A percentile compares a stretch with the other conserved stretches of the same genome.
Evolutionary conservation across 2,797 vertebrate genomes (phyloP).

Genomic region (Pangasius larnaudii): DNA sequence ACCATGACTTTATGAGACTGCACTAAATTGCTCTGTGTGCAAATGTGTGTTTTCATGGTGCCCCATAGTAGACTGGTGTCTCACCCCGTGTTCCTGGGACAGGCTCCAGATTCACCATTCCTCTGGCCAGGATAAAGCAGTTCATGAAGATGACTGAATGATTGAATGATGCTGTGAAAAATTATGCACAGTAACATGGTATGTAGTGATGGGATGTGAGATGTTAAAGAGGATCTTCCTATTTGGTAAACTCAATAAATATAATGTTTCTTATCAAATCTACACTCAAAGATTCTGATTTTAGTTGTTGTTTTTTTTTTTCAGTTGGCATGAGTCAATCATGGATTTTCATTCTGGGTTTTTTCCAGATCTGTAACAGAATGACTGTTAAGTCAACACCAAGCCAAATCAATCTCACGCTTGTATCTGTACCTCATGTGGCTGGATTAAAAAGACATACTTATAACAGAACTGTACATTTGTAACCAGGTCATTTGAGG

Average conservation of each 20-base stretch:
- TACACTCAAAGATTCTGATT: not conserved
- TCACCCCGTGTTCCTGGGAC: too few species aligned
- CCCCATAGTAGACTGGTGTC: too few species aligned
- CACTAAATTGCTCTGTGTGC: not conserved
- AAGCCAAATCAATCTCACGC: not conserved
- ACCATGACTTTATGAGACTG: not conserved
- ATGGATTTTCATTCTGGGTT: conserved; percentile 39
- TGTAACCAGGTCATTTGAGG: conserved; percentile 30
- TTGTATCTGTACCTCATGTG: not conserved
- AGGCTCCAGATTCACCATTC: not conserved
- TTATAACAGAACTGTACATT: not conserved
- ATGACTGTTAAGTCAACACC: conserved; percentile 24
- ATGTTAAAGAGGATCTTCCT: not conserved
- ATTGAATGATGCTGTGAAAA: not conserved
- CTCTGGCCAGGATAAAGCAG: not conserved
- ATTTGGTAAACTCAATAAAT: too few species aligned
- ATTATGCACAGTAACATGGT: too few species aligned
- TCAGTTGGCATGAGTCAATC: conserved; percentile 46
- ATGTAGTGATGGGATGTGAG: not conserved
- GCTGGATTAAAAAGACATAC: not conserved
- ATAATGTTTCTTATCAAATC: not conserved
- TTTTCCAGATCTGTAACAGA: not conserved
- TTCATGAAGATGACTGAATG: not conserved
- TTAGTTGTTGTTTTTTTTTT: not conserved
- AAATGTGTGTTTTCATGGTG: not conserved